Conservation (phyloP, 2,888 invertebrate species). For the Venustoraphidia nigricollis region DNA sequence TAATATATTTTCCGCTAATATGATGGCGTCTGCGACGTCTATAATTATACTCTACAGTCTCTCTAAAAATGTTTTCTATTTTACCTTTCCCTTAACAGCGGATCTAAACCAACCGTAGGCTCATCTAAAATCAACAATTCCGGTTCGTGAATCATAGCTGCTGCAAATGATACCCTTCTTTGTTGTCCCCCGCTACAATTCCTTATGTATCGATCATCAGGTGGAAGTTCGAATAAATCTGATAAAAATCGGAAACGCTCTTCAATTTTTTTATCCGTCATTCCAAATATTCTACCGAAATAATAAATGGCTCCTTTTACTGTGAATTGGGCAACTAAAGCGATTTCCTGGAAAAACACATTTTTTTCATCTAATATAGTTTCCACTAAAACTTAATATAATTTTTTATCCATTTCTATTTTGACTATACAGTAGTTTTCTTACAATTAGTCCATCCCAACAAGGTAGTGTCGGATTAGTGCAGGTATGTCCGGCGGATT, state of each 20-base stretch:
- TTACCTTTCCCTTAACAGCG: constrained; percentile 67
- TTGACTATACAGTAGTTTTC: not conserved
- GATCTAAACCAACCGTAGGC: constrained; percentile 86
- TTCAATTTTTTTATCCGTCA: constrained; percentile 44
- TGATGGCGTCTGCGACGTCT: too few relatives aligned
- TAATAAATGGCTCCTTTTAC: constrained; percentile 72
- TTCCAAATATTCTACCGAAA: constrained; percentile 74
- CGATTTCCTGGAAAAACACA: constrained; percentile 46
- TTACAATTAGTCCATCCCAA: not conserved
- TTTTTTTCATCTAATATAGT: not conserved
- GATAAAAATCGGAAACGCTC: constrained; percentile 52
- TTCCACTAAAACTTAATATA: too few relatives aligned
- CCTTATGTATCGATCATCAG: constrained; percentile 45
- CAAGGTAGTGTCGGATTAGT: too few relatives aligned
- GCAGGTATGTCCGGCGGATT: too few relatives aligned
- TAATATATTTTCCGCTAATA: too few relatives aligned
- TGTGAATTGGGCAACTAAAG: constrained; percentile 62
- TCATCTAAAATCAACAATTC: constrained; percentile 82
- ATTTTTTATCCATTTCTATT: not conserved
- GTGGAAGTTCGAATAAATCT: constrained; percentile 62
- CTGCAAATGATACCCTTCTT: constrained; percentile 75
- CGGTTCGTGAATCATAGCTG: constrained; percentile 76
- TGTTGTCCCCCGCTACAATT: constrained; percentile 81
- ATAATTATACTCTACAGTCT: too few relatives aligned
- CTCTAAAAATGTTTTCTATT: constrained; percentile 10